A percentile compares a stretch with the other conserved stretches of the same genome.
Evolutionary conservation across 2,113 vertebrate species (phyloP).

Genomic region (Machaerirhynchus nigripectus): DNA sequence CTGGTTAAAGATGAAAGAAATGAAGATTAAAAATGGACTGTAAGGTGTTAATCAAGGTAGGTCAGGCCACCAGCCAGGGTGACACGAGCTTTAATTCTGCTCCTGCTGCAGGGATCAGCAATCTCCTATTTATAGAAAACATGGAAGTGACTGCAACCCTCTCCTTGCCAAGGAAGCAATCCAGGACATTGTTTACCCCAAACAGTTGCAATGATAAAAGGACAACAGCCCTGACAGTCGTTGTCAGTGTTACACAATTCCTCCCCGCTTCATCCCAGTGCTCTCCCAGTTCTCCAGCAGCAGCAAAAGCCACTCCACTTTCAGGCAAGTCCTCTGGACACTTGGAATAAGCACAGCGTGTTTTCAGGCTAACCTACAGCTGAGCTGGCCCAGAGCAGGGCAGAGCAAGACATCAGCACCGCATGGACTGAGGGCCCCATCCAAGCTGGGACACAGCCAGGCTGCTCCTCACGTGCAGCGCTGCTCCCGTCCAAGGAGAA

Average conservation of each 20-base stretch:
- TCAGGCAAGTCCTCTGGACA: neutral
- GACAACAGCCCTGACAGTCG: neutral
- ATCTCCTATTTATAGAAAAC: slow-evolving; percentile 57
- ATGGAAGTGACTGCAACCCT: neutral
- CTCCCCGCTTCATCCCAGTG: neutral
- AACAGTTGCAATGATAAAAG: slow-evolving; percentile 25
- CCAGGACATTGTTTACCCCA: slow-evolving; percentile 2
- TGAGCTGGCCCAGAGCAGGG: neutral
- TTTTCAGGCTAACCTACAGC: neutral
- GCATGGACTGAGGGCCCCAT: rapidly evolving
- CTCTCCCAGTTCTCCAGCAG: neutral
- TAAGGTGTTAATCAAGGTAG: neutral
- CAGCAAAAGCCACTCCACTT: neutral
- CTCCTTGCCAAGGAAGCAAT: slow-evolving; percentile 8
- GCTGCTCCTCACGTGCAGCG: neutral
- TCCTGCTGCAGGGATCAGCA: neutral
- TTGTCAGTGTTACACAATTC: neutral
- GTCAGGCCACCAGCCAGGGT: neutral
- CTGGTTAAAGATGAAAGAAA: neutral
- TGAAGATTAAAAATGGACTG: neutral
- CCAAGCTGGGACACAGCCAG: neutral
- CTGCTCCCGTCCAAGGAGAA: neutral
- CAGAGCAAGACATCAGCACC: neutral
- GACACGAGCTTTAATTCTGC: neutral
- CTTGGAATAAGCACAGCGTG: neutral